These are phyloP conservation scores for Patella caerulea DNA, from an alignment of 2,888 invertebrate species.

Conservation along the genomic window DNA sequence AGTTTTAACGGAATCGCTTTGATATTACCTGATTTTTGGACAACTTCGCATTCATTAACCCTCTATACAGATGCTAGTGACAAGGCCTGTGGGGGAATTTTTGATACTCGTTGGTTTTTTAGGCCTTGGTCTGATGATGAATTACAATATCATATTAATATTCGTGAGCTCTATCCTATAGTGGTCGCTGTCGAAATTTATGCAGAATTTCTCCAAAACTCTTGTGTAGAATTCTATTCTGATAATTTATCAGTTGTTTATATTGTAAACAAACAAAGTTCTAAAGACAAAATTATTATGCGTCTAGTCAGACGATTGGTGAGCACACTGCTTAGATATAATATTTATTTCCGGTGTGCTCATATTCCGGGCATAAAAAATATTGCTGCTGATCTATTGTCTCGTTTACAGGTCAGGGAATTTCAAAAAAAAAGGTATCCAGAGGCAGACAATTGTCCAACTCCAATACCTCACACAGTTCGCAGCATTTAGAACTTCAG, in stretches of 20 bases:
- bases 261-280: constrained; percentile 6
- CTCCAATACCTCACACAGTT: too few species aligned
- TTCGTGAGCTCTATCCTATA: too few species aligned
- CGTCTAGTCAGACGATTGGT: neutral
- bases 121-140: too few species aligned
- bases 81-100: neutral
- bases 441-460: neutral
- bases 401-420: constrained; percentile 19
- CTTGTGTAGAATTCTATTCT: neutral
- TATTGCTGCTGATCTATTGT: constrained; percentile 13
- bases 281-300: constrained; percentile 2
- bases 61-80: constrained; percentile 6
- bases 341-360: neutral
- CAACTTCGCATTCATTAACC: neutral
- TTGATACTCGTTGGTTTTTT: neutral
- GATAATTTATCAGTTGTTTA: constrained; percentile 6
- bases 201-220: too few species aligned
- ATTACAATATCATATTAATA: too few species aligned
- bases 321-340: constrained; percentile 5
- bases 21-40: neutral
- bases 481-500: too few species aligned
- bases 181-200: too few species aligned
- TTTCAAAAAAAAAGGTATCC: neutral
- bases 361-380: constrained; percentile 16
- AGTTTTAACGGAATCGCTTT: constrained; percentile 25